A percentile compares a stretch with the other conserved stretches of the same genome.
Evolutionary conservation across 2,113 vertebrate genomes (phyloP).

Genomic region (Calyptomena viridis): DNA sequence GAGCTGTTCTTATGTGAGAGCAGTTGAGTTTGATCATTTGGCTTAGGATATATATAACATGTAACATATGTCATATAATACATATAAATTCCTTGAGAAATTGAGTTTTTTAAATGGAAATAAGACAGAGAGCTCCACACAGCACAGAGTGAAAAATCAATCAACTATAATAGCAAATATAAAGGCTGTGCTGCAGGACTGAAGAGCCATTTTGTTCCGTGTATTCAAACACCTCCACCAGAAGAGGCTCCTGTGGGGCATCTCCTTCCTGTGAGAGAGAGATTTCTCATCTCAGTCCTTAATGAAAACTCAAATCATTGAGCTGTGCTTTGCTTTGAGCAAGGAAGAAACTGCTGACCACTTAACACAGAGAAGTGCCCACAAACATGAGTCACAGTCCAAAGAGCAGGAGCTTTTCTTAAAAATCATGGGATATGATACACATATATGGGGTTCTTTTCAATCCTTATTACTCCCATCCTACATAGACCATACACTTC

Average conservation of each 20-base stretch:
- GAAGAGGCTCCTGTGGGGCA: neutral
- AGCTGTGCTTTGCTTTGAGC: neutral
- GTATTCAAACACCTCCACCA: neutral
- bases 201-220: neutral
- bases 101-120: neutral
- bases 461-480: neutral
- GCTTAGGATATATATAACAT: neutral
- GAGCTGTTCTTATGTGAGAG: neutral
- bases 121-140: neutral
- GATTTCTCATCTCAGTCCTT: neutral
- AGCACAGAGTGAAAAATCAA: slow-evolving; percentile 10
- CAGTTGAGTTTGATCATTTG: neutral
- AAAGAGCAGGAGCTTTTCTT: neutral
- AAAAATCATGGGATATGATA: neutral
- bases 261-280: neutral
- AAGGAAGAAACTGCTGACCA: neutral
- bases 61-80: neutral
- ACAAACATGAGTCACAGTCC: neutral
- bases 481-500: neutral
- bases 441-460: neutral
- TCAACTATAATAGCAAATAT: neutral
- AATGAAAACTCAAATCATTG: neutral
- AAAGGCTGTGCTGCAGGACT: neutral
- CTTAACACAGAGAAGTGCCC: neutral
- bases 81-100: neutral